Base-by-base conservation (phyloP, 2,888 invertebrate genomes). In the Cerastis rubricosa region DNA sequence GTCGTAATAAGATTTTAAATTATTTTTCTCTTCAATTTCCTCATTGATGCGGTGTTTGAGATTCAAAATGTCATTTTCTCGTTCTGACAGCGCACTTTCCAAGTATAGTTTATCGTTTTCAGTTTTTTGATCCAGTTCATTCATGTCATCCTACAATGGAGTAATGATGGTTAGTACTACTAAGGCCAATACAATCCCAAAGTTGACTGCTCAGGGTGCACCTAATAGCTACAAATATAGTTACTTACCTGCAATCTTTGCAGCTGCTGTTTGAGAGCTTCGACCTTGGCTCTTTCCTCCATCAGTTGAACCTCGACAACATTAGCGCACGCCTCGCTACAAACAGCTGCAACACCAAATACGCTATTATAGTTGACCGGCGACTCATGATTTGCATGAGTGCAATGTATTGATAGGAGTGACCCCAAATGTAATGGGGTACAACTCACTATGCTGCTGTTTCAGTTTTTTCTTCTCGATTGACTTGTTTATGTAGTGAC, bases 261-360 rank as follows among this genome's bases (percentile, higher is more conserved):
- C 66, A 96, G 92, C 83, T 96, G 94, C 81, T 94, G 93, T 86
- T 93, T 91, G 1, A 96, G 89, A 35, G 91, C 86, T 14, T 92
- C 92, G 70, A 94, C 93, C 83, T 94, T 96, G 11, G 95, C 95
- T 81, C 94, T 91, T 82, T 96, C 96, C 83, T 96, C 96, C 12
- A 91, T 91, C 12, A 96, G 88, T 79, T 96, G 96, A 3, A 96
- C 96, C 85, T 96, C 96, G 12, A 96, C 92, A 7, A 96, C 95
- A 88, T 96, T 96, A 4, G 91, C 94, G 79, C 96, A 96, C 1
- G 91, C 94, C 88, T 96, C 96, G 84, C 93, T 96, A 85, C 95
- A 95, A 25, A 93, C 87, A 71, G 96, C 96, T 78, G 76, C 45
- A 78, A 83, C 40, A 76, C 2, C 2, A 68, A 66, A 76, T 25